Percentiles rank a stretch among this genome's conserved stretches.
These are phyloP conservation scores for Loris lydekkerianus DNA, from an alignment of 2,797 vertebrate genomes.

Conservation along the genomic window DNA sequence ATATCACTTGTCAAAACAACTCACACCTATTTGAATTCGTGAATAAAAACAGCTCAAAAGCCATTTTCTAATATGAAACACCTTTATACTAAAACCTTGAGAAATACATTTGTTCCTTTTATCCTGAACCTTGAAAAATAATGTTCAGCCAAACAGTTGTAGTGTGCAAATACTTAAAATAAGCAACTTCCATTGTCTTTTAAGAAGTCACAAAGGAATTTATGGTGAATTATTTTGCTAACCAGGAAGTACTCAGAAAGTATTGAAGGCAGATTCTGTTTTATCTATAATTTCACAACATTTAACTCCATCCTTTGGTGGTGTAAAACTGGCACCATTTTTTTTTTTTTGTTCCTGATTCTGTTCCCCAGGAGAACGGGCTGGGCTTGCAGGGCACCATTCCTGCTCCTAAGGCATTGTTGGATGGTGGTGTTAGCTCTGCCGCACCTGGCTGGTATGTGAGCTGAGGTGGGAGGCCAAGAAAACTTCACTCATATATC, in stretches of 20 bases:
- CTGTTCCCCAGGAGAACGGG: background rate
- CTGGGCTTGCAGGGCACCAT: background rate
- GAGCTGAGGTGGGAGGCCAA: background rate
- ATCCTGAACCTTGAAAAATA: constrained; percentile 29
- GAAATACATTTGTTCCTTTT: constrained; percentile 39
- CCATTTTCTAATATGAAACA: background rate
- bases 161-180: constrained; percentile 44
- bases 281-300: background rate
- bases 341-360: background rate
- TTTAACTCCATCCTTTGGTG: background rate
- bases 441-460: background rate
- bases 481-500: background rate
- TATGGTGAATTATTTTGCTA: background rate
- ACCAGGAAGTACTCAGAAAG: background rate
- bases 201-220: background rate
- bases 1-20: background rate
- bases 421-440: too few relatives aligned
- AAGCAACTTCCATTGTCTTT: background rate
- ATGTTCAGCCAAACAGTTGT: background rate
- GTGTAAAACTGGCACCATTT: background rate
- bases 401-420: background rate
- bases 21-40: background rate
- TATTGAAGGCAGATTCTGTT: background rate
- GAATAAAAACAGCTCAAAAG: background rate
- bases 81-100: background rate